A percentile compares a stretch with the other conserved stretches of the same genome.
These are phyloP conservation scores for Drosophila subpulchrella DNA, from an alignment of 1,140 invertebrate species.

Conservation along the genomic window DNA sequence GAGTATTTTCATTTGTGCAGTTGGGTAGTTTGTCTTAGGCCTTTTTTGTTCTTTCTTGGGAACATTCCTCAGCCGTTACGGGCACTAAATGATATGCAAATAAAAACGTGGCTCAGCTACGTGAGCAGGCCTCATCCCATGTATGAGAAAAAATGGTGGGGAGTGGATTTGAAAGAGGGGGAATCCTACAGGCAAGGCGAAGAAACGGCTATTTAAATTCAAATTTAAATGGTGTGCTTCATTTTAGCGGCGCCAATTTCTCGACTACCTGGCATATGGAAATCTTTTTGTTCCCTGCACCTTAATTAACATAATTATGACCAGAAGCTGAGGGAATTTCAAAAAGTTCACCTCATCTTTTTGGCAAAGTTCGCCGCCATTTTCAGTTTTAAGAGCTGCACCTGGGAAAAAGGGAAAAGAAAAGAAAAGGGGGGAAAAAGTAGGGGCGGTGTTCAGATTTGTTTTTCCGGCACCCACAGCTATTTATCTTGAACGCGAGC, in stretches of 20 bases:
- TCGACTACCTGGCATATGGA: constrained; percentile 33
- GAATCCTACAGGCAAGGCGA: constrained; percentile 1
- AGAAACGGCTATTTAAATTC: constrained; percentile 67
- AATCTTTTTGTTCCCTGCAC: constrained; percentile 32
- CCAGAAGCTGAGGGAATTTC: constrained; percentile 12
- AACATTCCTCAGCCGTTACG: constrained; percentile 61
- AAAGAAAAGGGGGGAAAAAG: not conserved
- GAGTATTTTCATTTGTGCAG: constrained; percentile 19
- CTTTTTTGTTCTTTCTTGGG: constrained; percentile 20
- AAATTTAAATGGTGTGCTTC: constrained; percentile 78
- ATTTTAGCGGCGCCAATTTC: constrained; percentile 55
- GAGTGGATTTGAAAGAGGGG: not conserved
- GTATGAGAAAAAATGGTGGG: constrained; percentile 3
- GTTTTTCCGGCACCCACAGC: constrained; percentile 59
- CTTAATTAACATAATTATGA: constrained; percentile 78
- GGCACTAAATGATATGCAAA: constrained; percentile 78
- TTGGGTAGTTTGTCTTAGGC: constrained; percentile 65
- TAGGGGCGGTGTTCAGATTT: constrained; percentile 44
- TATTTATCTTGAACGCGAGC: constrained; percentile 73
- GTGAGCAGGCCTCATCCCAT: constrained; percentile 23
- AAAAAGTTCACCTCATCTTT: constrained; percentile 32
- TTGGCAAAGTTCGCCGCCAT: constrained; percentile 32
- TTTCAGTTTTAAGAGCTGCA: constrained; percentile 31
- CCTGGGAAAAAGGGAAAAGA: not conserved
- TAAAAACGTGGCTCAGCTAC: constrained; percentile 63